Conservation (phyloP, 2,888 invertebrate genomes). For the Macrosoma leucophasiata region DNA sequence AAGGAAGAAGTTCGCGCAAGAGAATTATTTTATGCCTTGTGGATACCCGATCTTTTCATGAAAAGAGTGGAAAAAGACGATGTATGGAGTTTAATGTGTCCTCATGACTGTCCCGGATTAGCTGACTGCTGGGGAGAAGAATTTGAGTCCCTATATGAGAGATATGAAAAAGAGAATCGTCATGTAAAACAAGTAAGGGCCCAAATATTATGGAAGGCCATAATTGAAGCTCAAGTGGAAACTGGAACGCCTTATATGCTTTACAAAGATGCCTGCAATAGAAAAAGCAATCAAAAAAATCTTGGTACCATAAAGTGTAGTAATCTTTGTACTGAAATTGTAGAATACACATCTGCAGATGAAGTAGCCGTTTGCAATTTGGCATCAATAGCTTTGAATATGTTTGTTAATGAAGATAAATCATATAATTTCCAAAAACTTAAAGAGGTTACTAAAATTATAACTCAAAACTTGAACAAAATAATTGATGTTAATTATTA, state of each 20-base stretch:
- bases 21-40: conserved; percentile 96
- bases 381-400: conserved; percentile 97
- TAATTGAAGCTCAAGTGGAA: conserved; percentile 96
- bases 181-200: conserved; percentile 84
- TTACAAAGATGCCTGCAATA: conserved; percentile 96
- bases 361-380: conserved; percentile 99
- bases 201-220: conserved; percentile 93
- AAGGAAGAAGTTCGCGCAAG: conserved; percentile 96
- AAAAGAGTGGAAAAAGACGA: conserved; percentile 89
- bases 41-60: conserved; percentile 99
- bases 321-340: conserved; percentile 98
- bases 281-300: conserved; percentile 98
- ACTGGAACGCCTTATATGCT: conserved; percentile 99
- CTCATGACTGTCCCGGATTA: conserved; percentile 93
- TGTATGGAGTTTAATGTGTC: conserved; percentile 98
- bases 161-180: conserved; percentile 88
- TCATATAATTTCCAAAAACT: conserved; percentile 92
- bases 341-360: conserved; percentile 93
- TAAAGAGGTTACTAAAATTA: conserved; percentile 89
- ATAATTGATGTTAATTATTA: conserved; percentile 98
- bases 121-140: conserved; percentile 96
- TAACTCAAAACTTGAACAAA: conserved; percentile 94
- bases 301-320: conserved; percentile 98
- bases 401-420: conserved; percentile 88
- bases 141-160: conserved; percentile 90